Conservation (phyloP, 2,797 vertebrate genomes). For the Botia kubotai region DNA sequence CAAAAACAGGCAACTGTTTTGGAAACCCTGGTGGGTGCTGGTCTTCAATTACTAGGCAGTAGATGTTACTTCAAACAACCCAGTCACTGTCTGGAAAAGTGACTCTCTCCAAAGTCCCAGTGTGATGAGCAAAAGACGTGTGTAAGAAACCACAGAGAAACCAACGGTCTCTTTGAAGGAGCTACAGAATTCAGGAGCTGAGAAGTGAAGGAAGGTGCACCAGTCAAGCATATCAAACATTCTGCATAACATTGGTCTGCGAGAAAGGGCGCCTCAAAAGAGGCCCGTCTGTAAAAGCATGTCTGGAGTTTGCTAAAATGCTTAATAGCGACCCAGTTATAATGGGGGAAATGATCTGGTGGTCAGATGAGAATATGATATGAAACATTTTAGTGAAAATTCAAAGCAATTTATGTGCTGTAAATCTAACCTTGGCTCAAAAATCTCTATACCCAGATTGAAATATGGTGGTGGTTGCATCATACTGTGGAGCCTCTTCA, state of each 20-base stretch:
- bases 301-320: slow-evolving; percentile 44
- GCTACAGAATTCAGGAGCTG: slow-evolving; percentile 43
- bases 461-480: slow-evolving; percentile 37
- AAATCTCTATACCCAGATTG: slow-evolving; percentile 7
- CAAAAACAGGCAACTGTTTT: slow-evolving; percentile 14
- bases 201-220: slow-evolving; percentile 43
- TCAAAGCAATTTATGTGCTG: slow-evolving; percentile 29
- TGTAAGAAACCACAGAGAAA: slow-evolving; percentile 34
- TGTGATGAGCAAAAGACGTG: slow-evolving; percentile 6
- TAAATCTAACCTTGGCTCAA: slow-evolving; percentile 10
- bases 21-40: slow-evolving; percentile 18
- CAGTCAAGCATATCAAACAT: slow-evolving; percentile 49
- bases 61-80: slow-evolving; percentile 29
- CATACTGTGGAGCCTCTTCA: slow-evolving; percentile 26
- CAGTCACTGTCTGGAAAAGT: slow-evolving; percentile 1
- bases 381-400: neutral
- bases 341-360: slow-evolving; percentile 41
- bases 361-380: slow-evolving; percentile 43
- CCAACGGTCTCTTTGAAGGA: slow-evolving; percentile 39
- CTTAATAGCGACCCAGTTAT: slow-evolving; percentile 16
- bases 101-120: neutral
- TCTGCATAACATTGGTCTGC: slow-evolving; percentile 35
- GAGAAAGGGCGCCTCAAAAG: slow-evolving; percentile 35
- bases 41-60: slow-evolving; percentile 26
- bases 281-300: slow-evolving; percentile 29